phyloP scores from a whole-genome alignment of 2,113 vertebrate genomes.

The Indri indri region DNA sequence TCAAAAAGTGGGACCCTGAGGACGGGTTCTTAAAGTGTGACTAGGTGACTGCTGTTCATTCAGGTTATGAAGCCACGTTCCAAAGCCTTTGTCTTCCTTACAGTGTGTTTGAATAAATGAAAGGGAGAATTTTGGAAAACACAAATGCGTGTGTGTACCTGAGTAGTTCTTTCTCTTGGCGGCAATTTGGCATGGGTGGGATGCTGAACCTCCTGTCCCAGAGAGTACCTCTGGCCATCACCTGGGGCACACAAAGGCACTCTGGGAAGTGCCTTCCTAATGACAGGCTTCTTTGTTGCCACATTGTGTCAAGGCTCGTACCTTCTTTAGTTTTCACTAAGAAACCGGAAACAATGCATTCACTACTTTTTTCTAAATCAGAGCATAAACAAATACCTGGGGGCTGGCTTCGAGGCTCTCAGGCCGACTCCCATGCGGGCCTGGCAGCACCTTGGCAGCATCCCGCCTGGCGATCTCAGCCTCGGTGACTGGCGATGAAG shows the following conservation, averaged over 20 bases:
- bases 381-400: not conserved
- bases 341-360: not conserved
- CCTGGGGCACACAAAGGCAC: not conserved
- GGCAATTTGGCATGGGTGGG: not conserved
- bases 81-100: not conserved
- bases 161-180: not conserved
- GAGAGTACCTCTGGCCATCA: not conserved
- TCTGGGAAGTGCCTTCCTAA: not conserved
- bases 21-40: not conserved
- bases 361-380: not conserved
- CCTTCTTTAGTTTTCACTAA: not conserved
- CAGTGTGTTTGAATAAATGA: not conserved
- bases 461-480: too few species aligned
- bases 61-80: not conserved
- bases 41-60: not conserved
- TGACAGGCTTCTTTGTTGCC: not conserved
- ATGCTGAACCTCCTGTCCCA: not conserved
- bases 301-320: not conserved
- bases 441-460: not conserved
- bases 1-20: not conserved
- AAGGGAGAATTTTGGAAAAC: not conserved
- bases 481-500: not conserved
- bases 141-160: not conserved
- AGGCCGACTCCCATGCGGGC: not conserved
- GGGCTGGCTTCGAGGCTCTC: not conserved